A percentile compares a stretch with the other conserved stretches of the same genome.
These are phyloP conservation scores for Forbesichthys papilliferus DNA, from an alignment of 2,113 vertebrate genomes.

Conservation along the genomic window DNA sequence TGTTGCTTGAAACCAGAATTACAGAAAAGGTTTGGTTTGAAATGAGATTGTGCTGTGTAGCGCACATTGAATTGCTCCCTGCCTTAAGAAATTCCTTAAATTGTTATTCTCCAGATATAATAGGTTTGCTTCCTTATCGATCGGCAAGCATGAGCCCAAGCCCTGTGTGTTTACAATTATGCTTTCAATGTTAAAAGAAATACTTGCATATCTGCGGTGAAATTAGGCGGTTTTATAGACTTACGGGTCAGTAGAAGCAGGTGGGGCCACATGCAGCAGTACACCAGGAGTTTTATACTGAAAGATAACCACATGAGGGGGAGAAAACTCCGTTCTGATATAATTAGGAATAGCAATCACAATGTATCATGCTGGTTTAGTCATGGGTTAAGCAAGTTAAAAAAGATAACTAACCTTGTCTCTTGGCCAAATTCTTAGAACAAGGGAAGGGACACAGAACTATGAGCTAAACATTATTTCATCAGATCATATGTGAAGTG, in stretches of 20 bases:
- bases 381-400: slow-evolving; percentile 34
- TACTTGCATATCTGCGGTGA: slow-evolving; percentile 32
- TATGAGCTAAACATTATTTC: no score
- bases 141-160: slow-evolving; percentile 10
- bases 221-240: slow-evolving; percentile 44
- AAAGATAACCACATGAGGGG: slow-evolving; percentile 24
- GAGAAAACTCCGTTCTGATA: slow-evolving; percentile 25
- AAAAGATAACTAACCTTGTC: slow-evolving; percentile 9
- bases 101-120: slow-evolving; percentile 17
- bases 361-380: slow-evolving; percentile 47
- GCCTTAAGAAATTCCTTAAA: slow-evolving; percentile 19
- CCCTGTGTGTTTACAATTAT: slow-evolving; percentile 51
- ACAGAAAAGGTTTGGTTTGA: no score
- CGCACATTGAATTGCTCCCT: not conserved
- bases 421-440: slow-evolving; percentile 5
- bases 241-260: slow-evolving; percentile 38
- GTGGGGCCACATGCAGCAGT: slow-evolving; percentile 14
- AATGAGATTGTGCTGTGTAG: no score
- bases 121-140: slow-evolving; percentile 40
- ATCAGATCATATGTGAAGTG: no score
- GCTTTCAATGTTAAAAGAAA: slow-evolving; percentile 28
- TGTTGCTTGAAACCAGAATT: no score
- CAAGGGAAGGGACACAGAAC: not conserved
- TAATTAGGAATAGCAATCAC: slow-evolving; percentile 51
- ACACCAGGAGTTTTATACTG: slow-evolving; percentile 19